A percentile compares a stretch with the other conserved stretches of the same genome.
Evolutionary conservation across 2,113 vertebrate genomes (phyloP).

Genomic region (Cephalophus harveyi): DNA sequence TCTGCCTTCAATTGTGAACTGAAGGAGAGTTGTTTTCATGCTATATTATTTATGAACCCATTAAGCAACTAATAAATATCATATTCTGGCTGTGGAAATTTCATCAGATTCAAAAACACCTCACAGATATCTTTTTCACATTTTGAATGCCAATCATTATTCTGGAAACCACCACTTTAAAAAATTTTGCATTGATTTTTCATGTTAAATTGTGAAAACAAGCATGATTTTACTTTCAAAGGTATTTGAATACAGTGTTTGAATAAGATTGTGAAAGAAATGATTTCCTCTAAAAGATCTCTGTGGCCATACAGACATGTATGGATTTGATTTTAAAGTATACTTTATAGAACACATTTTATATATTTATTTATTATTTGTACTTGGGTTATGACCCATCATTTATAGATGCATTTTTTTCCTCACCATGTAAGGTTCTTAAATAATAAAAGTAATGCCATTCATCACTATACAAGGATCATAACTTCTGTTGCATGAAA

Average conservation of each 20-base stretch:
- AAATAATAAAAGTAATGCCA: neutral
- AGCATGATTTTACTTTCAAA: neutral
- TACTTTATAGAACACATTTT: neutral
- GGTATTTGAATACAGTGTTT: neutral
- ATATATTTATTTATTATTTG: neutral
- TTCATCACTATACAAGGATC: neutral
- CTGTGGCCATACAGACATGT: neutral
- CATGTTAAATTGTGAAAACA: neutral
- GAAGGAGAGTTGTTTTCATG: neutral
- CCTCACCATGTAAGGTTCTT: neutral
- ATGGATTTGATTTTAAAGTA: neutral
- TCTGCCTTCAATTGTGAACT: neutral
- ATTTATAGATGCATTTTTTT: neutral
- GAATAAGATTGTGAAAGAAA: neutral
- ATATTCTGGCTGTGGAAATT: neutral
- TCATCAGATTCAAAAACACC: neutral
- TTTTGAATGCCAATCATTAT: neutral
- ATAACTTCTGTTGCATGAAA: neutral
- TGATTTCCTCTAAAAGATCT: neutral
- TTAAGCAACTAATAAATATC: neutral
- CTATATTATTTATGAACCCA: neutral
- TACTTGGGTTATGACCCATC: neutral
- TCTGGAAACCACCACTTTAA: neutral
- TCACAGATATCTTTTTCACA: neutral
- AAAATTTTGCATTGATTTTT: neutral